A percentile compares a stretch with the other conserved stretches of the same genome.
These are phyloP conservation scores for Folsomia manolachei DNA, from an alignment of 2,888 invertebrate species.

Conservation along the genomic window DNA sequence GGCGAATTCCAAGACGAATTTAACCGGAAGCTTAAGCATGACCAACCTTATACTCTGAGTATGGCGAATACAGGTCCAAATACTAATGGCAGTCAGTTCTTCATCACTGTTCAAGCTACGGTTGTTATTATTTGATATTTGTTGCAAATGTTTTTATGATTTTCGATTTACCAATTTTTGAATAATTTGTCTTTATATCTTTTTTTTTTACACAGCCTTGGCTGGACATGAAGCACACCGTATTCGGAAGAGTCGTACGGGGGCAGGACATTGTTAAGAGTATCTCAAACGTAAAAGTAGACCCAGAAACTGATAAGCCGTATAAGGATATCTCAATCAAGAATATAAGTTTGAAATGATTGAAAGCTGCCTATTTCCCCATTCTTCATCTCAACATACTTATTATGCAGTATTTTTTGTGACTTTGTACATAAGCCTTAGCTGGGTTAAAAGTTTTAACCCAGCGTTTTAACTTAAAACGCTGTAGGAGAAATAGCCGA, in stretches of 20 bases:
- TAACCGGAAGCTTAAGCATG: constrained; percentile 81
- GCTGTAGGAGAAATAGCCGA: no score
- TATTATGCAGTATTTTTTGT: no score
- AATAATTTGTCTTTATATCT: constrained; percentile 63
- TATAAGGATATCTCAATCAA: constrained; percentile 91
- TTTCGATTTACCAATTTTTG: constrained; percentile 13
- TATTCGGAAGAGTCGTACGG: constrained; percentile 89
- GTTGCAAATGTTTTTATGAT: not conserved
- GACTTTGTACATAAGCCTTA: no score
- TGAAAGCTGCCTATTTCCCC: no score
- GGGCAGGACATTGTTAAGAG: constrained; percentile 98
- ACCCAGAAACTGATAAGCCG: constrained; percentile 97
- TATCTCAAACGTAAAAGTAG: constrained; percentile 90
- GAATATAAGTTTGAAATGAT: constrained; percentile 75
- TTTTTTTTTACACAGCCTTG: constrained; percentile 80
- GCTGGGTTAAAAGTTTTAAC: no score
- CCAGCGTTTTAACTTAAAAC: no score
- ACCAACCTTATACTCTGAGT: constrained; percentile 80
- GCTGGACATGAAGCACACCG: constrained; percentile 98
- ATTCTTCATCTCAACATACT: no score
- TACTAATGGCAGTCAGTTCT: constrained; percentile 98
- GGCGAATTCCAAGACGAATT: constrained; percentile 99
- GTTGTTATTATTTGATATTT: no score
- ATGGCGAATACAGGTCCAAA: constrained; percentile 67
- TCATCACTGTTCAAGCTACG: constrained; percentile 92